Conservation (phyloP, 2,888 invertebrate species). For the Platycheirus albimanus region DNA sequence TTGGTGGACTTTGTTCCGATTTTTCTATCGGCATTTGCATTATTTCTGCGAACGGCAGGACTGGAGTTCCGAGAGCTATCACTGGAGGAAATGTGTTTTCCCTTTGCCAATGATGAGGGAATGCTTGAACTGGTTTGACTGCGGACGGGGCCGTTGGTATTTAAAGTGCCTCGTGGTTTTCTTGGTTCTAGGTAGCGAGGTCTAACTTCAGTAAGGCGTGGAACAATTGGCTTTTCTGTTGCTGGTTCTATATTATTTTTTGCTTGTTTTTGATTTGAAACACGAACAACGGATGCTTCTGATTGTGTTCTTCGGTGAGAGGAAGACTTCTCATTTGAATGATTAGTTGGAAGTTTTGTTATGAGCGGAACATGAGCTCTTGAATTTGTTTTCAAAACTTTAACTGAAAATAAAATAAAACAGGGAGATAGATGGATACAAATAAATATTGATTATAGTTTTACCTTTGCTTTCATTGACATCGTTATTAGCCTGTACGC, state of each 20-base stretch:
- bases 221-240: constrained; percentile 63
- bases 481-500: constrained; percentile 81
- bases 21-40: constrained; percentile 74
- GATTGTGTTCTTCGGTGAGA: constrained; percentile 82
- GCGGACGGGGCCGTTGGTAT: constrained; percentile 77
- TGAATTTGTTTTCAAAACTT: constrained; percentile 80
- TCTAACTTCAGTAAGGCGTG: constrained; percentile 81
- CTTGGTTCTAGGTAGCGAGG: constrained; percentile 87
- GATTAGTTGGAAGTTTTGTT: constrained; percentile 43
- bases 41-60: constrained; percentile 79
- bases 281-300: constrained; percentile 78
- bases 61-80: constrained; percentile 82
- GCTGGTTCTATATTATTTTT: constrained; percentile 44
- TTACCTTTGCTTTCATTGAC: constrained; percentile 78
- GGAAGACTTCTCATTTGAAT: constrained; percentile 76
- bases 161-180: constrained; percentile 76
- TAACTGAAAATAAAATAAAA: constrained; percentile 76
- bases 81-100: constrained; percentile 81
- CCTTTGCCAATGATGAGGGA: constrained; percentile 77
- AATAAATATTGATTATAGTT: not conserved
- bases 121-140: constrained; percentile 81
- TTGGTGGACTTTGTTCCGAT: constrained; percentile 81
- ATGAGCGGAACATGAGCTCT: constrained; percentile 80
- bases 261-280: constrained; percentile 43
- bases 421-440: not conserved